Conservation (phyloP, 2,113 vertebrate species). For the Hemibagrus wyckioides region DNA sequence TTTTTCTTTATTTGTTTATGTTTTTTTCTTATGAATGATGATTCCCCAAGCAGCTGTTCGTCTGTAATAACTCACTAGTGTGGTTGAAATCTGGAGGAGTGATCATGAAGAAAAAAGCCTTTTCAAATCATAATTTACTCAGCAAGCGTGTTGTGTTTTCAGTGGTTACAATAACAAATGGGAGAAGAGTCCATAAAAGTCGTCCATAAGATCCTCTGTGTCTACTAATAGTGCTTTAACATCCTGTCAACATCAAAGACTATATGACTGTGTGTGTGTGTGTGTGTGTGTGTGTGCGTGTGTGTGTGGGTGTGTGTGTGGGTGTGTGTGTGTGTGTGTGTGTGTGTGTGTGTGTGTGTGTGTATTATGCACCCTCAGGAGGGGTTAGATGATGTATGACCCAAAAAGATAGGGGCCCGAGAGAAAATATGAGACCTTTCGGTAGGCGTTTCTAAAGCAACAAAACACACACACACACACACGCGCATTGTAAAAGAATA, state of each 20-base stretch:
- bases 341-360: conserved; percentile 38
- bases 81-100: conserved; percentile 33
- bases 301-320: conserved; percentile 55
- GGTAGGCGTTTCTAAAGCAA: conserved; percentile 50
- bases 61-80: conserved; percentile 47
- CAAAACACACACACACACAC: conserved; percentile 11
- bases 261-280: not conserved
- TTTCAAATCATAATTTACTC: conserved; percentile 65
- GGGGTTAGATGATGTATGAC: conserved; percentile 63
- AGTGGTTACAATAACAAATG: conserved; percentile 59
- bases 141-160: conserved; percentile 52
- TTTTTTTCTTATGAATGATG: conserved; percentile 32
- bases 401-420: conserved; percentile 36
- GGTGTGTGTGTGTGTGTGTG: conserved; percentile 1
- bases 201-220: conserved; percentile 49
- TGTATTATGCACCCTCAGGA: conserved; percentile 61
- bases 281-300: conserved; percentile 27
- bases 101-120: conserved; percentile 55
- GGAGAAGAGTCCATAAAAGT: conserved; percentile 57
- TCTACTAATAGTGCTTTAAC: conserved; percentile 61
- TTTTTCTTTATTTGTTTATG: conserved; percentile 24
- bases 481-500: conserved; percentile 71
- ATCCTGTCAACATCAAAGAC: conserved; percentile 69
- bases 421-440: conserved; percentile 59
- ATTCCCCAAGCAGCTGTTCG: conserved; percentile 63